Percentiles rank a stretch among this genome's conserved stretches.
Conservation (phyloP, 2,113 vertebrate species). For the Laticauda colubrina region DNA sequence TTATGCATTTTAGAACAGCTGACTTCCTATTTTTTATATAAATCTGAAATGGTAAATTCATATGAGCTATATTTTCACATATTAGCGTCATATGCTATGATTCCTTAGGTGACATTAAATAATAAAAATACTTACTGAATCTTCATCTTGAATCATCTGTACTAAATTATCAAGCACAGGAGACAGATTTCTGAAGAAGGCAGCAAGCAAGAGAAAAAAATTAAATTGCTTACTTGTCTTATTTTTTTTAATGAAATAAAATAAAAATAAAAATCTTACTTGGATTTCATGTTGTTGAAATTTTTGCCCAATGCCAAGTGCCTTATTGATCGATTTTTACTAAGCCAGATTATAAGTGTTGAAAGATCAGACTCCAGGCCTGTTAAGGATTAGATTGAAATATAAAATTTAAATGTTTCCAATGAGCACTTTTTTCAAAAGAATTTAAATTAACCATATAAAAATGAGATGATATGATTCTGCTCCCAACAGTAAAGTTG, state of each 20-base stretch:
- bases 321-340: conserved; percentile 94
- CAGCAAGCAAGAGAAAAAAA: conserved; percentile 60
- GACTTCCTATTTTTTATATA: not conserved
- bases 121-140: conserved; percentile 84
- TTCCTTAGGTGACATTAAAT: conserved; percentile 27
- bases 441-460: not conserved
- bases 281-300: conserved; percentile 99
- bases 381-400: conserved; percentile 66
- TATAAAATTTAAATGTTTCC: conserved; percentile 48
- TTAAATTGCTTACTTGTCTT: conserved; percentile 60
- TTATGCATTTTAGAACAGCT: not conserved
- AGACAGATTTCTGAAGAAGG: conserved; percentile 84
- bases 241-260: conserved; percentile 42
- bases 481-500: not conserved
- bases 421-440: not conserved
- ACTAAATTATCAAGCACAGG: conserved; percentile 95
- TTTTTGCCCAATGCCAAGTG: conserved; percentile 95
- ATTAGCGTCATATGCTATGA: not conserved
- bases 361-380: conserved; percentile 94
- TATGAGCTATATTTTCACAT: not conserved
- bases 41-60: not conserved
- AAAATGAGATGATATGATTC: not conserved
- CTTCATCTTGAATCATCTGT: conserved; percentile 98
- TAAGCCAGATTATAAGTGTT: conserved; percentile 92
- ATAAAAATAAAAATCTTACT: conserved; percentile 78